Percentiles rank a stretch among this genome's conserved stretches.
Conservation (phyloP, 1,140 invertebrate species). For the Drepana arcuata region DNA sequence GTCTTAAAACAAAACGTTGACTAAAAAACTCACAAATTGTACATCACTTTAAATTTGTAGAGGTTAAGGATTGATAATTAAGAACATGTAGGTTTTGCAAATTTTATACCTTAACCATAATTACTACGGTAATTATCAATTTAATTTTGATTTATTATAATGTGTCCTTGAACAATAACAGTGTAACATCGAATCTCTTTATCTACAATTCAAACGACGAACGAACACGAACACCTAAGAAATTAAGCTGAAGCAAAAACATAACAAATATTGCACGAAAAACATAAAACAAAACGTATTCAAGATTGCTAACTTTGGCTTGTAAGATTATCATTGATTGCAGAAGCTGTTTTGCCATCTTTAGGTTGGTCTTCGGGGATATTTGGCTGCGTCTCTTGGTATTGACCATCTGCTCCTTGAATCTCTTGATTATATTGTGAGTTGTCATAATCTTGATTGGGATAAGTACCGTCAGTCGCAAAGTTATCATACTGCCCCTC, state of each 20-base stretch:
- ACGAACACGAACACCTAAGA: too few species aligned
- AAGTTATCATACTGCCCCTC: constrained; percentile 42
- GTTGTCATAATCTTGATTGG: constrained; percentile 35
- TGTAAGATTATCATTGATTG: constrained; percentile 14
- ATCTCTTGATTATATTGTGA: constrained; percentile 31
- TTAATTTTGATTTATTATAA: too few species aligned
- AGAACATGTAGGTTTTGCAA: too few species aligned
- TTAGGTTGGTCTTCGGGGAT: neutral
- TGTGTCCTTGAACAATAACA: too few species aligned
- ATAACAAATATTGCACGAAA: constrained; percentile 25
- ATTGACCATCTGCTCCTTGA: constrained; percentile 5
- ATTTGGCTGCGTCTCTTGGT: constrained; percentile 15
- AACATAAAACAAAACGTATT: constrained; percentile 9
- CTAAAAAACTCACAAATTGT: too few species aligned
- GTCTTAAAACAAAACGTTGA: too few species aligned
- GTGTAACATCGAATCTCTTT: too few species aligned
- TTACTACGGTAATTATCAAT: too few species aligned
- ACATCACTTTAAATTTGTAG: too few species aligned
- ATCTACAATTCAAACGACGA: too few species aligned
- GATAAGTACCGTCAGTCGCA: constrained; percentile 34
- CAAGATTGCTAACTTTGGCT: constrained; percentile 27
- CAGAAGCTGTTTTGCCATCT: constrained; percentile 10
- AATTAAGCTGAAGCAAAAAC: neutral
- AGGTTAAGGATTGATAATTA: too few species aligned
- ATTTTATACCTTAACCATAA: too few species aligned